Percentiles rank a stretch among this genome's conserved stretches.
phyloP scores from a whole-genome alignment of 2,113 vertebrate species.

The Odocoileus hemionus region DNA sequence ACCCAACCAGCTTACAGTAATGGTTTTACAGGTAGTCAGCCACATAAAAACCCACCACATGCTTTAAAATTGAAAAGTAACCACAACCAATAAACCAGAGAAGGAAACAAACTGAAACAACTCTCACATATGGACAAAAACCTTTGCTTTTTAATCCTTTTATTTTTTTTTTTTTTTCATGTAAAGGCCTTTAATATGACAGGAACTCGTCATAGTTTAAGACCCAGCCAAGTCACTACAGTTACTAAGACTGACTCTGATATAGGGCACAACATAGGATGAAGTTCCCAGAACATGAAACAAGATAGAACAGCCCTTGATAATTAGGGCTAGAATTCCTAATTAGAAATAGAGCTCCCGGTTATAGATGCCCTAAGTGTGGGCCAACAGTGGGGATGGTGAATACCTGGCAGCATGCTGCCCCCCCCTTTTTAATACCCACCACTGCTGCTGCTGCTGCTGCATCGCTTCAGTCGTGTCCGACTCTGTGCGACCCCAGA shows the following conservation, averaged over 20 bases:
- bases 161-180: background rate
- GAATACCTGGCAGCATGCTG: background rate
- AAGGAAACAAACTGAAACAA: background rate
- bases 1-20: background rate
- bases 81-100: background rate
- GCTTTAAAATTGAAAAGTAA: background rate
- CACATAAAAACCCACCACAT: background rate
- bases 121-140: background rate
- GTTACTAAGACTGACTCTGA: background rate
- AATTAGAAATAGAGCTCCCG: background rate
- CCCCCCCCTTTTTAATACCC: background rate
- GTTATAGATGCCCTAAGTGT: background rate
- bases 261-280: background rate
- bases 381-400: background rate
- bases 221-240: background rate
- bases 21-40: background rate
- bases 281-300: background rate
- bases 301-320: background rate
- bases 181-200: background rate
- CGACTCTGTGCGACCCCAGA: no score
- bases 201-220: background rate
- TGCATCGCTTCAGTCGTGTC: no score
- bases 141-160: background rate
- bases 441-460: no score
- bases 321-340: background rate